Evolutionary conservation across 1,140 invertebrate genomes (phyloP), one percentile per base, ranked within the genome.

Genomic region (Drosophila ogumai): DNA sequence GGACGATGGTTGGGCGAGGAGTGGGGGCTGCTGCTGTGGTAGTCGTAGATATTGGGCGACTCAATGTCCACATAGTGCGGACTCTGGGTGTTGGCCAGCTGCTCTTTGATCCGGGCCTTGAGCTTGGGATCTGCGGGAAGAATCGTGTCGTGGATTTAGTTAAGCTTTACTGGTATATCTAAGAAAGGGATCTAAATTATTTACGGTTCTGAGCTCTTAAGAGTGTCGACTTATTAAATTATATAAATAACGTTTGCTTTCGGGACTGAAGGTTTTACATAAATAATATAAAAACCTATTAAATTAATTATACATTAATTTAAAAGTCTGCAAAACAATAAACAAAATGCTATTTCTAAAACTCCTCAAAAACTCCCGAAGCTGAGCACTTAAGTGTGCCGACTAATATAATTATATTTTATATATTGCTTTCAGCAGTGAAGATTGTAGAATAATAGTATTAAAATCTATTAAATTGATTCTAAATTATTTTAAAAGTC

Each of bases 61-160:
- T 93, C 92, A 72, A 92, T 90, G 68, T 92, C 90, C 60, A 92
- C 86, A 77, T 93, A 91, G 79, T 93, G 92, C 19, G 82, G 82
- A 86, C 91, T 93, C 64, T 82, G 87, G 49, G 86, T 93, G 76
- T 95, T 94, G 25, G 96, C 95, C 71, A 97, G 92, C 88, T 97
- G 95, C 65, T 96, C 94, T 76, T 95, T 94, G 59, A 98, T 96
- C 82, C 95, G 95, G 55, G 96, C 96, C 93, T 97, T 97, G 90
- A 97, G 95, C 82, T 95, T 95, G 57, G 96, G 96, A 95, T 98
- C 97, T 98, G 93, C 52, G 52, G 47, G 31, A 1, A 52, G 4
- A 58, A 10, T 34, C 4, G 44, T 28, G 46, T 22, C 3, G 7
- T 32, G 15, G 4, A 17, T 12, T 60, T 34, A 44, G 1, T 17